Evolutionary conservation across 1,140 invertebrate genomes (phyloP), one percentile per base, ranked within the genome.

Genomic region (Drosophila elegans): DNA sequence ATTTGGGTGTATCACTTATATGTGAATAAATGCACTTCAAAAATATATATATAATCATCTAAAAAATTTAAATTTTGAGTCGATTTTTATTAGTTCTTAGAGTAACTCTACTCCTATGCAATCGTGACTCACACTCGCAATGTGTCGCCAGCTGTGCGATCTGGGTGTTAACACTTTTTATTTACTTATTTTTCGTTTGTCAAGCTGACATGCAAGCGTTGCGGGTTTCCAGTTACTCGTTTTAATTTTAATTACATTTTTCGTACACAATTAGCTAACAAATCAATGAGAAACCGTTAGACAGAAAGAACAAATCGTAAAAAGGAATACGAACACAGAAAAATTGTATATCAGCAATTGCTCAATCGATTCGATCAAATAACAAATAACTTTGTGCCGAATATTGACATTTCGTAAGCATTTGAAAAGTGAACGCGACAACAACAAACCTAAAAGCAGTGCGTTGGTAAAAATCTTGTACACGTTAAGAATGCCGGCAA

Each of bases 371-470:
- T 67, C 61, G 74, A 82, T 82, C 78, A 76, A 88, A 59, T 83
- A 88, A 86, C 83, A 82, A 86, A 86, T 88, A 83, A 88, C 66
- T 83, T 77, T 83, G 83, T 82, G 75, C 75, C 71, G 66, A 88
- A 83, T 88, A 88, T 76, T 88, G 83, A 66, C 75, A 79, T 76
- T 85, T 88, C 75, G 79, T 72, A 78, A 78, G 78, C 53, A 73
- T 77, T 88, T 77, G 72, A 88, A 88, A 89, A 89, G 83, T 88
- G 83, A 88, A 88, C 76, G 83, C 83, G 78, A n/a, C 63, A 69
- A 16, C 29, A 46, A 16, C 55, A 48, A 74, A 49, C 45, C 51
- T 63, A 57, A 62, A 77, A 60, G 73, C 68, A 66, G 84, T 88
- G 84, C 76, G 83, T 83, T 88, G 72, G 57, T 51, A 80, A 88